Conservation (phyloP, 1,140 invertebrate species). For the Lucilia cuprina region DNA sequence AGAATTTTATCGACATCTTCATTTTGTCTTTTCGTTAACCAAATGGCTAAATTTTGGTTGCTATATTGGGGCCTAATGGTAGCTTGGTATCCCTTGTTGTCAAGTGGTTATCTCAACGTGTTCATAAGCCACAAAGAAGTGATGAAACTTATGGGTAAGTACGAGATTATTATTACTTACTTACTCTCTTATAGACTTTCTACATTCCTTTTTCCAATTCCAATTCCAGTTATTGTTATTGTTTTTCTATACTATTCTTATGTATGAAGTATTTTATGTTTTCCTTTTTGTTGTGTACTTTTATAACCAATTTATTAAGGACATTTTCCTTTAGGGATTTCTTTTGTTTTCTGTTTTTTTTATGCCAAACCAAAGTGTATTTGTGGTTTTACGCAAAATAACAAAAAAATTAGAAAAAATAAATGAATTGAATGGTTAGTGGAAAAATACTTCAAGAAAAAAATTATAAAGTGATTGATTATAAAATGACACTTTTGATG, state of each 20-base stretch:
- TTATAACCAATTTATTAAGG: slow-evolving; percentile 30
- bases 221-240: slow-evolving; percentile 38
- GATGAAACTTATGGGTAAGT: slow-evolving; percentile 77
- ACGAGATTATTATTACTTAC: not conserved
- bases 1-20: not conserved
- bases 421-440: slow-evolving; percentile 11
- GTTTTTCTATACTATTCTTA: slow-evolving; percentile 36
- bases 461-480: slow-evolving; percentile 26
- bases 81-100: slow-evolving; percentile 46
- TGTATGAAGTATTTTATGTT: slow-evolving; percentile 16
- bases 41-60: slow-evolving; percentile 39
- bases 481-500: slow-evolving; percentile 30
- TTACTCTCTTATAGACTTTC: not conserved
- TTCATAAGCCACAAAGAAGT: slow-evolving; percentile 80
- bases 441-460: not conserved
- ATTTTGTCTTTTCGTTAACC: not conserved
- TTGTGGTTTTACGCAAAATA: not conserved
- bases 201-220: not conserved
- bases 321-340: not conserved
- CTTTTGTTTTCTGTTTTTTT: not conserved
- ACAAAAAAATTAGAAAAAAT: not conserved
- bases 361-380: not conserved
- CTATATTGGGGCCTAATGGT: slow-evolving; percentile 42
- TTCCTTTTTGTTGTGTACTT: slow-evolving; percentile 3
- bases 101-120: slow-evolving; percentile 73